These are phyloP conservation scores for Myopa testacea DNA, from an alignment of 2,888 invertebrate species.

Conservation along the genomic window DNA sequence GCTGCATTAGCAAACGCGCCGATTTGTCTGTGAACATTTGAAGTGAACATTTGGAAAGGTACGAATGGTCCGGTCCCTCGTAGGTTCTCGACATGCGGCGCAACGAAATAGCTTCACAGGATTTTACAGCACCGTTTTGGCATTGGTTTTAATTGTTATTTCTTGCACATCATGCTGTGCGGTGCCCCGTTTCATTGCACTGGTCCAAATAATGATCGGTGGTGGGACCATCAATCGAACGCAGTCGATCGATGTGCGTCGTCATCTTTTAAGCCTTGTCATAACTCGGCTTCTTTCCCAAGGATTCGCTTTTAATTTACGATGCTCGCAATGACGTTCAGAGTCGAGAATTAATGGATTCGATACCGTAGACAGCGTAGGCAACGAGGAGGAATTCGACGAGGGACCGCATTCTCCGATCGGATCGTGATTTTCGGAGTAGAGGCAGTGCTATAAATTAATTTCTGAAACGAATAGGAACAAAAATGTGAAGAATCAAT, in stretches of 20 bases:
- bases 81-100: background rate
- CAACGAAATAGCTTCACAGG: constrained; percentile 20
- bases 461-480: constrained; percentile 2
- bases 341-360: constrained; percentile 30
- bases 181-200: constrained; percentile 1
- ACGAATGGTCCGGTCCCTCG: too few relatives aligned
- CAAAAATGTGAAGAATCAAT: constrained; percentile 29
- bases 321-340: constrained; percentile 28
- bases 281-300: constrained; percentile 32
- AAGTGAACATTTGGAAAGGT: too few relatives aligned
- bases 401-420: background rate
- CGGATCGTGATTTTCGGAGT: background rate
- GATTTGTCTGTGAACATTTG: constrained; percentile 26
- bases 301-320: constrained; percentile 34
- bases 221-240: constrained; percentile 17
- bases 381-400: background rate
- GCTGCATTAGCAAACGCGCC: constrained; percentile 23
- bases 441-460: constrained; percentile 19
- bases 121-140: constrained; percentile 1
- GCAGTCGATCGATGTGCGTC: constrained; percentile 14
- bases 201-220: constrained; percentile 23
- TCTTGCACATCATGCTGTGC: constrained; percentile 32
- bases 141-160: constrained; percentile 21
- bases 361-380: background rate
- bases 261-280: constrained; percentile 34